Evolutionary conservation across 2,113 vertebrate genomes (phyloP).

Genomic region (Scalopus aquaticus): DNA sequence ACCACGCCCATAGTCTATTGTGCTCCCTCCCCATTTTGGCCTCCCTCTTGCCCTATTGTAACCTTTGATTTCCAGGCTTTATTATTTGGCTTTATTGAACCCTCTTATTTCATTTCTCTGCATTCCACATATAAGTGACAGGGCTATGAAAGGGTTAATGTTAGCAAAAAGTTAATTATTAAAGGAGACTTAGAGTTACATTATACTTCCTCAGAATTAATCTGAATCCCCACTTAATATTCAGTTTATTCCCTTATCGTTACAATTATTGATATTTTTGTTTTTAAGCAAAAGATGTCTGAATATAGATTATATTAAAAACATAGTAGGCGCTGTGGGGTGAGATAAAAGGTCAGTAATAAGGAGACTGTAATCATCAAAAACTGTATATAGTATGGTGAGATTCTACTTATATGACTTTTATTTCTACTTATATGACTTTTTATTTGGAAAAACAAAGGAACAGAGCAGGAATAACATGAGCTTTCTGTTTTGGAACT

Average conservation of each 20-base stretch:
- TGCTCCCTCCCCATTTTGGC: no score
- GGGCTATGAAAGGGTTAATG: background rate
- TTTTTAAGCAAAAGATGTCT: background rate
- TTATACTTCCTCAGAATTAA: background rate
- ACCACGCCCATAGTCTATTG: no score
- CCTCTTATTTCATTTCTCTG: no score
- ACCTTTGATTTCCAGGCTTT: no score
- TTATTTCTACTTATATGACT: slow-evolving; percentile 25
- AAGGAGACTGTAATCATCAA: background rate
- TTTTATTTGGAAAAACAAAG: background rate
- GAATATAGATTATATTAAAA: background rate
- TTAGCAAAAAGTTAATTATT: slow-evolving; percentile 18
- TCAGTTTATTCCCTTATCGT: background rate
- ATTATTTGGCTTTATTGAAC: no score
- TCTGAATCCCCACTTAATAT: background rate
- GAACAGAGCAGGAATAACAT: background rate
- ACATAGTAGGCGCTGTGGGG: background rate
- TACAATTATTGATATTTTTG: background rate
- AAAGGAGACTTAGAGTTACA: background rate
- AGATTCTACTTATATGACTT: background rate
- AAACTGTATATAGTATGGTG: background rate
- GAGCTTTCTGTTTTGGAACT: background rate
- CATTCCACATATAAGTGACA: background rate
- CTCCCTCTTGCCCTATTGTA: no score
- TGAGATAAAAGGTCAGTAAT: background rate